Evolutionary conservation across 2,113 vertebrate genomes (phyloP).

Genomic region (Salvelinus fontinalis): DNA sequence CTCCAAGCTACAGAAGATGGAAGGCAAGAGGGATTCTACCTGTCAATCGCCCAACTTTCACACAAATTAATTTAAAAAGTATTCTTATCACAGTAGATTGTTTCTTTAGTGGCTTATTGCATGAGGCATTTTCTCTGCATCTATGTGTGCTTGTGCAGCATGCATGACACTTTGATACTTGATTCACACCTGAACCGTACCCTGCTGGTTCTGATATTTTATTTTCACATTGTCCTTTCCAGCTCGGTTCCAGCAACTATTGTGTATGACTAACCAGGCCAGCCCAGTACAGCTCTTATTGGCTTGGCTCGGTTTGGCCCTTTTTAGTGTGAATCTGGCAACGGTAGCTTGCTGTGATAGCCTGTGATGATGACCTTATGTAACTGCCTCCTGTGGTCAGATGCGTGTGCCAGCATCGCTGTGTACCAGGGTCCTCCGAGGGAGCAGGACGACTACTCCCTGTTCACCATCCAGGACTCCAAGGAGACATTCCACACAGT

Average conservation of each 20-base stretch:
- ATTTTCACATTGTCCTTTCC: background rate
- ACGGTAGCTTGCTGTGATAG: too few species aligned
- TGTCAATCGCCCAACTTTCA: background rate
- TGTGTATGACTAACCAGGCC: too few species aligned
- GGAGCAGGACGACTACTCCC: slow-evolving; percentile 91
- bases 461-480: slow-evolving; percentile 95
- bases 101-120: too few species aligned
- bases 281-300: too few species aligned
- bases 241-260: background rate
- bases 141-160: too few species aligned
- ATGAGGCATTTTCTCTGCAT: too few species aligned
- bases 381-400: slow-evolving; percentile 58
- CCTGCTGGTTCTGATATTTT: too few species aligned
- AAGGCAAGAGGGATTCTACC: slow-evolving; percentile 75
- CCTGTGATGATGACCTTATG: background rate
- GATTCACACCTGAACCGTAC: too few species aligned
- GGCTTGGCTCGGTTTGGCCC: too few species aligned
- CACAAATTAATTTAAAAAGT: slow-evolving; percentile 35
- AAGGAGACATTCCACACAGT: slow-evolving; percentile 95
- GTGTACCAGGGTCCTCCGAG: slow-evolving; percentile 94
- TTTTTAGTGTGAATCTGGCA: too few species aligned
- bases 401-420: slow-evolving; percentile 92
- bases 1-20: slow-evolving; percentile 91
- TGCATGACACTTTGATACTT: too few species aligned
- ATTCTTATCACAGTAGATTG: too few species aligned